Percentiles rank a stretch among this genome's conserved stretches.
Conservation (phyloP, 2,888 invertebrate genomes). For the Perithous albicinctus region DNA sequence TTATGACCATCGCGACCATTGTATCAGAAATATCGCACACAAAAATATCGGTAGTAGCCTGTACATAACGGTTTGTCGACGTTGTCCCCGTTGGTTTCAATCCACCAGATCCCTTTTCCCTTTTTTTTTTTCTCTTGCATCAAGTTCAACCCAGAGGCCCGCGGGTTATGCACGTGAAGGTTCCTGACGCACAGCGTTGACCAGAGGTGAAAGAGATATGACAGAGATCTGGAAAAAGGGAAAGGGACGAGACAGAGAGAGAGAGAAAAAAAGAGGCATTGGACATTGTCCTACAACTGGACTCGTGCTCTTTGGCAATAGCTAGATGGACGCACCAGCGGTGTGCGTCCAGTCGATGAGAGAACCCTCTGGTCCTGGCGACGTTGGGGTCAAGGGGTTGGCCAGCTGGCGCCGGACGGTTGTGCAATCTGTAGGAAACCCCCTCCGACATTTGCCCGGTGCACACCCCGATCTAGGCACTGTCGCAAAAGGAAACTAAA, state of each 20-base stretch:
- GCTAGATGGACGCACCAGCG: not conserved
- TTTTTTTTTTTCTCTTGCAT: too few species aligned
- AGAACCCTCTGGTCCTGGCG: constrained; percentile 29
- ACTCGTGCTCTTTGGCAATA: constrained; percentile 31
- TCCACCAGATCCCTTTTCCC: not conserved
- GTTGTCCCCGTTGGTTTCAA: not conserved
- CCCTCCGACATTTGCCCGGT: constrained; percentile 2
- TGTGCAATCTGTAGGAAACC: constrained; percentile 78
- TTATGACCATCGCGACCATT: not conserved
- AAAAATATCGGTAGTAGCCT: not conserved
- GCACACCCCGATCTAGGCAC: constrained; percentile 41
- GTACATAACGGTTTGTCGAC: constrained; percentile 32
- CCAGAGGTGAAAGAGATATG: not conserved
- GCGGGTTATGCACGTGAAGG: not conserved
- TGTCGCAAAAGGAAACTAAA: not conserved
- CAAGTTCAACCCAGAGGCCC: not conserved
- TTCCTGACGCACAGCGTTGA: not conserved
- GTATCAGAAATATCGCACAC: not conserved
- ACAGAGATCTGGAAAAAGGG: constrained; percentile 9
- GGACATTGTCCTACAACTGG: not conserved
- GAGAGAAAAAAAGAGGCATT: constrained; percentile 13
- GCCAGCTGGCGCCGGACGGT: constrained; percentile 84
- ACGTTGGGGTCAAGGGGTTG: constrained; percentile 83
- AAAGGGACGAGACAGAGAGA: not conserved
- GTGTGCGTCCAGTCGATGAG: constrained; percentile 38